Evolutionary conservation across 23 tunicate genomes (phyloP).

Genomic region (Styela clava): DNA sequence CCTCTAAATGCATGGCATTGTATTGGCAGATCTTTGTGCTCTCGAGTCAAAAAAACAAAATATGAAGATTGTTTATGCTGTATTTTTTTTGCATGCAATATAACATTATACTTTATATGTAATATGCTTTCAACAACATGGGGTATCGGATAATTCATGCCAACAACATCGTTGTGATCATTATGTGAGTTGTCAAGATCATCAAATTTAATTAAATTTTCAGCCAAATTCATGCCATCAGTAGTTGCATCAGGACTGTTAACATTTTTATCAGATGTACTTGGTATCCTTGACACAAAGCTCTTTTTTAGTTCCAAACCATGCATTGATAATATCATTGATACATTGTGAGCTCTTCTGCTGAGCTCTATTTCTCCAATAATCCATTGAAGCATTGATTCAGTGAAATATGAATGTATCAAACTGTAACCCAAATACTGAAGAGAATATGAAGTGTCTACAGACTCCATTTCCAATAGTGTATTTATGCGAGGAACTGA

Average conservation of each 20-base stretch:
- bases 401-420: constrained; percentile 30
- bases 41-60: background rate
- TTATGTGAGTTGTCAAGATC: background rate
- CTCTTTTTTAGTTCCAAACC: background rate
- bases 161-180: background rate
- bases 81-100: background rate
- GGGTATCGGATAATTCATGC: background rate
- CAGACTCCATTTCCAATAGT: background rate
- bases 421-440: constrained; percentile 5
- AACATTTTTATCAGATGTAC: constrained; percentile 9
- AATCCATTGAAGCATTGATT: constrained; percentile 56
- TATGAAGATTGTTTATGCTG: background rate
- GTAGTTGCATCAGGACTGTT: constrained; percentile 7
- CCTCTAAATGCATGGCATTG: constrained; percentile 8
- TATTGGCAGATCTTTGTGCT: constrained; percentile 5
- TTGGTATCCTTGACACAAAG: constrained; percentile 13
- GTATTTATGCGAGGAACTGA: too few species aligned
- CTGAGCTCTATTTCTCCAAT: constrained; percentile 30
- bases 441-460: constrained; percentile 1
- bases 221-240: background rate
- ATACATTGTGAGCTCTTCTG: constrained; percentile 8
- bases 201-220: constrained; percentile 23
- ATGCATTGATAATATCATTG: background rate
- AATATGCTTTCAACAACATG: constrained; percentile 4
- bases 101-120: background rate